phyloP scores from a whole-genome alignment of 92 coral and sea anemone genomes.

The Hydrozoanthus gracilis region DNA sequence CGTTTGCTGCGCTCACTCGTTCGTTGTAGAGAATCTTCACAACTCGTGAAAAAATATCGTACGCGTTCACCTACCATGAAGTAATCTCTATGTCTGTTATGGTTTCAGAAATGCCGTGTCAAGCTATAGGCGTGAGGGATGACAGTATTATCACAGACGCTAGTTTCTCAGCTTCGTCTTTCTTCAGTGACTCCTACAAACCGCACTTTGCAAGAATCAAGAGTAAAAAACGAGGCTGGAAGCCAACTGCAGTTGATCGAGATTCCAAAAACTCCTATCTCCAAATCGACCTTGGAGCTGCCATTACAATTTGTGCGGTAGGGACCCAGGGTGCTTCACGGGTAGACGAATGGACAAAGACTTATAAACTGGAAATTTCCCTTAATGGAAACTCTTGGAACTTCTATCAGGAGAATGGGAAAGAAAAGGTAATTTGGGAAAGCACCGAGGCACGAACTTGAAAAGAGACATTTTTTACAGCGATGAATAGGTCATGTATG shows the following conservation, averaged over 20 bases:
- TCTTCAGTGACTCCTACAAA: not conserved
- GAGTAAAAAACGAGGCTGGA: not conserved
- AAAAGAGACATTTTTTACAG: not conserved
- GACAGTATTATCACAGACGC: not conserved
- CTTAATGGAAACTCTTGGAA: not conserved
- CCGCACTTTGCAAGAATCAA: not conserved
- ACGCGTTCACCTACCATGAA: too few relatives aligned
- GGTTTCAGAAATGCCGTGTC: too few relatives aligned
- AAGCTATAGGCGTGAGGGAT: not conserved
- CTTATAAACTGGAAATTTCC: not conserved
- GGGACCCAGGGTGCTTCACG: not conserved
- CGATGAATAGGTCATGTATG: too few relatives aligned
- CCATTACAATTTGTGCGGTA: not conserved
- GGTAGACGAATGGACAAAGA: not conserved
- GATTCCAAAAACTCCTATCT: not conserved
- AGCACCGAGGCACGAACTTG: too few relatives aligned
- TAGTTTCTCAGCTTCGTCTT: not conserved
- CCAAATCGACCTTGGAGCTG: not conserved
- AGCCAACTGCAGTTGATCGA: not conserved
- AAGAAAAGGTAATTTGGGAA: not conserved
- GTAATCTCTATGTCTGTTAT: too few relatives aligned
- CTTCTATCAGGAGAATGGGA: not conserved
- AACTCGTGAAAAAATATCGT: too few relatives aligned
- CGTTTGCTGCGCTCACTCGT: too few relatives aligned
- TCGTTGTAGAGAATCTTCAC: too few relatives aligned